These are phyloP conservation scores for Elysia chlorotica DNA, from an alignment of 1,140 invertebrate genomes.

Conservation along the genomic window DNA sequence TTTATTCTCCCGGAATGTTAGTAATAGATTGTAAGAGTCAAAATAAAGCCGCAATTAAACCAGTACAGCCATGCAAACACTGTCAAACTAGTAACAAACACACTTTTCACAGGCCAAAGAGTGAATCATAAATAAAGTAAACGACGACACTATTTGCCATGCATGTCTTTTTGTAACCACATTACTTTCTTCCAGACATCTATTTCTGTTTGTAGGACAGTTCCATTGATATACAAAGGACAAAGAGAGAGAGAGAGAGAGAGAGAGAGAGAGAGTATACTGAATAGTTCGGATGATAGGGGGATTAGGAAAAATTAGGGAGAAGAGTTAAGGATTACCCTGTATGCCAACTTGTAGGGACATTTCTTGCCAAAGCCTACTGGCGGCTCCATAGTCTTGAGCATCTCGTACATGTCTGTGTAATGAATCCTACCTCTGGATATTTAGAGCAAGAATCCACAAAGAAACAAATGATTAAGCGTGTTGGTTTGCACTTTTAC, in stretches of 20 bases:
- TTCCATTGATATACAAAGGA: not conserved
- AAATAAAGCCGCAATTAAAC: no score
- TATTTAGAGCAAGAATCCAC: no score
- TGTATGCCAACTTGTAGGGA: conserved; percentile 97
- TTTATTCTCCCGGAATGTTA: no score
- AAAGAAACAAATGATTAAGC: no score
- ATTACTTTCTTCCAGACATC: no score
- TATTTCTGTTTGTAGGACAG: not conserved
- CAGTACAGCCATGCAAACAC: not conserved
- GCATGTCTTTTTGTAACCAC: no score
- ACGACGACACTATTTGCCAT: no score
- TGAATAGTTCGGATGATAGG: not conserved
- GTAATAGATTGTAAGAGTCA: no score
- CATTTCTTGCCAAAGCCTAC: conserved; percentile 99
- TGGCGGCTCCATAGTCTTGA: conserved; percentile 99
- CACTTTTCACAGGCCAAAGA: not conserved
- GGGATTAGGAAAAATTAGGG: not conserved
- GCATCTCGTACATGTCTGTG: conserved; percentile 99
- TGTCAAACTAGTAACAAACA: not conserved
- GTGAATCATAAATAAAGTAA: no score
- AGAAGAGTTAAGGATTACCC: conserved; percentile 63
- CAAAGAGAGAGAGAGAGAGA: not conserved
- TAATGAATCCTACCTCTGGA: conserved; percentile 96
- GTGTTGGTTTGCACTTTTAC: no score
- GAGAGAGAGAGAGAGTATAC: not conserved